A percentile compares a stretch with the other conserved stretches of the same genome.
Conservation (phyloP, 2,797 vertebrate genomes). For the Meriones psammophilus region DNA sequence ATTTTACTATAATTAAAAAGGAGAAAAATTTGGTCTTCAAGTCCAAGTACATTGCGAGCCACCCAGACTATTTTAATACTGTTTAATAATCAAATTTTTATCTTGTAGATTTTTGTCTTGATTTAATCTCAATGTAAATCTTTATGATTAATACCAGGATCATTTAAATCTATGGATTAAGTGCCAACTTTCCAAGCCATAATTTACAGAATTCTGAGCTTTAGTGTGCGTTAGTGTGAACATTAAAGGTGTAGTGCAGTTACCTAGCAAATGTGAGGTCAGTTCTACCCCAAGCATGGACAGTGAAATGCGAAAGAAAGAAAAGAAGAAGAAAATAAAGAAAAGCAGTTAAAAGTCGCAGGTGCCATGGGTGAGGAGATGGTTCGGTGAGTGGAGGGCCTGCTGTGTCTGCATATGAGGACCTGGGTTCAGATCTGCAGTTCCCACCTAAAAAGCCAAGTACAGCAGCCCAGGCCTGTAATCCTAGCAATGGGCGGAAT, state of each 20-base stretch:
- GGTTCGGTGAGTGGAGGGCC: not conserved
- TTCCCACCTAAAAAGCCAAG: not conserved
- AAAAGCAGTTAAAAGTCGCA: not conserved
- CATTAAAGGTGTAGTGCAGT: not conserved
- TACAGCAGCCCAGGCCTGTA: not conserved
- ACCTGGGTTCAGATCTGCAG: not conserved
- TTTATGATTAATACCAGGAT: not conserved
- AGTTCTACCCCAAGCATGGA: not conserved
- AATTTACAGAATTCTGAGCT: not conserved
- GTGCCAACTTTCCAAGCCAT: not conserved
- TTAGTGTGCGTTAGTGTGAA: constrained; percentile 22
- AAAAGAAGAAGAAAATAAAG: not conserved
- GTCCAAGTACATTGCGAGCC: not conserved
- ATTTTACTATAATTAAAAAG: not conserved
- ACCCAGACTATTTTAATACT: not conserved
- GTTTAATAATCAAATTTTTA: not conserved
- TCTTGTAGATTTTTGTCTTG: not conserved
- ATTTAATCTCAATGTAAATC: constrained; percentile 38
- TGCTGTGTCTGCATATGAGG: not conserved
- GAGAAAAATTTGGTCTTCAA: not conserved
- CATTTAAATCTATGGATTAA: not conserved
- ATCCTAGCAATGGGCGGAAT: not conserved
- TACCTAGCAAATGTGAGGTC: not conserved
- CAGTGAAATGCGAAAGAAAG: not conserved
- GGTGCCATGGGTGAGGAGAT: not conserved